Conservation (phyloP, 2,113 vertebrate genomes). For the Oreocharis arfaki region DNA sequence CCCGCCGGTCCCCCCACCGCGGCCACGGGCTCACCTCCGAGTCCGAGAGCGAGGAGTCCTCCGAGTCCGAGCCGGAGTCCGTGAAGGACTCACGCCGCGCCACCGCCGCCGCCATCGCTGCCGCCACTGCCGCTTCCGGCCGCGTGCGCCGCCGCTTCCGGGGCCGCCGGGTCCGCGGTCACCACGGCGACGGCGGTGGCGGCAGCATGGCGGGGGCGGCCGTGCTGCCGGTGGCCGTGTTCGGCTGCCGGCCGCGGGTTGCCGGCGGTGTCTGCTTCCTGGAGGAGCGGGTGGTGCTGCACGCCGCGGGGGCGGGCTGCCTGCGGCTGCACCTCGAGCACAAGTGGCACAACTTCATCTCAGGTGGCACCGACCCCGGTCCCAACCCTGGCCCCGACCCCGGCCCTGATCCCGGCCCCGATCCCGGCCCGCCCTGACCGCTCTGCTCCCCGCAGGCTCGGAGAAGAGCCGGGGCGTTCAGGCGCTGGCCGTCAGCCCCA, state of each 20-base stretch:
- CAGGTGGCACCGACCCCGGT: conserved; percentile 68
- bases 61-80: not conserved
- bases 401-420: rapidly evolving
- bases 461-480: conserved; percentile 80
- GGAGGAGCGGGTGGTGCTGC: conserved; percentile 85
- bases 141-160: not conserved
- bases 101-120: not conserved
- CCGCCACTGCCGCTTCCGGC: not conserved
- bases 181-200: no score
- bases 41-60: conserved; percentile 19
- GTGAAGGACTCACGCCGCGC: rapidly evolving
- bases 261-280: conserved; percentile 82
- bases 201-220: no score
- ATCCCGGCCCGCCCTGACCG: not conserved
- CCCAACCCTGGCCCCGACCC: rapidly evolving
- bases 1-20: not conserved
- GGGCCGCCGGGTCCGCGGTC: not conserved
- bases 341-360: conserved; percentile 83
- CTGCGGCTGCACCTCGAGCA: conserved; percentile 83
- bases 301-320: conserved; percentile 84
- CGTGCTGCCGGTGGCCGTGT: conserved; percentile 77
- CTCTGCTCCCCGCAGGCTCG: not conserved
- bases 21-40: not conserved
- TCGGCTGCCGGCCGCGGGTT: conserved; percentile 80
- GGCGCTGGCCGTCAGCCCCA: conserved; percentile 84